These are phyloP conservation scores for Hypselothyrea guttata DNA, from an alignment of 2,888 invertebrate species.

Conservation along the genomic window DNA sequence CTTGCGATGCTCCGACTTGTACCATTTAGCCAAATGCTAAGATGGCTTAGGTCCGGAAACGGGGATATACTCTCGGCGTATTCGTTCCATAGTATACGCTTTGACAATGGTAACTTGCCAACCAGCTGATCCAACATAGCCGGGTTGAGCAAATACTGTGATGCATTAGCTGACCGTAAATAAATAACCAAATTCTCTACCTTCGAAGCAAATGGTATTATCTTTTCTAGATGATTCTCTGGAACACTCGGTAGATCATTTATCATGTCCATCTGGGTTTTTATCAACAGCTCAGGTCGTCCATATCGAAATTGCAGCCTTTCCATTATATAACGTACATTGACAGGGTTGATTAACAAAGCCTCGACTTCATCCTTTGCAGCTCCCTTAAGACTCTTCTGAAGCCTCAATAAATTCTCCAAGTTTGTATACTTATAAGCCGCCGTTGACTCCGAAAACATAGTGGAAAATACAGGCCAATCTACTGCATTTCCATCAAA, in stretches of 20 bases:
- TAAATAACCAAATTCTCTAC: not conserved
- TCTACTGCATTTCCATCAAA: not conserved
- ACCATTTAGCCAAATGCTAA: not conserved
- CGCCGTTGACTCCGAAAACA: conserved; percentile 2
- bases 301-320: not conserved
- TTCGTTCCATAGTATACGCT: not conserved
- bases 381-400: conserved; percentile 2
- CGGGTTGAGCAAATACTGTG: not conserved
- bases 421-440: conserved; percentile 1
- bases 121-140: not conserved
- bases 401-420: not conserved
- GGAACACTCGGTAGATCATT: not conserved
- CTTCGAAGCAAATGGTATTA: not conserved
- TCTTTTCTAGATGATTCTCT: not conserved
- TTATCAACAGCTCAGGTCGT: not conserved
- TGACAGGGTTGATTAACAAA: not conserved
- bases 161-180: not conserved
- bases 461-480: conserved; percentile 10
- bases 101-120: not conserved
- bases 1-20: not conserved
- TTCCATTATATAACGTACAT: not conserved
- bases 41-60: not conserved
- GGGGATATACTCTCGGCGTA: not conserved
- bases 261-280: not conserved
- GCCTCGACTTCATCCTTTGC: not conserved